Base-by-base conservation (phyloP, 2,113 vertebrate species). In the Nibea albiflora region DNA sequence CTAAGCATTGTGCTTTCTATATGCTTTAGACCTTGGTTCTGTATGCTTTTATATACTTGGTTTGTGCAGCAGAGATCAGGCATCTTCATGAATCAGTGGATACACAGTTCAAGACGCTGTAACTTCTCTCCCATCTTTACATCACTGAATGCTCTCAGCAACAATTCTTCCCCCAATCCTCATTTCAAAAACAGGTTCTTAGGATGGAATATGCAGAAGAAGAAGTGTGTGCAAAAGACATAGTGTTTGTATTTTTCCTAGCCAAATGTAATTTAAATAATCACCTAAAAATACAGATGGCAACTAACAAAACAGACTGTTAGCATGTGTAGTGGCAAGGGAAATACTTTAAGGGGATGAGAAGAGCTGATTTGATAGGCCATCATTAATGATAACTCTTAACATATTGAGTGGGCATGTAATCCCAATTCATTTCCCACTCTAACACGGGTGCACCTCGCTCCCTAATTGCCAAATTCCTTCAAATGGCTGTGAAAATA, bases 111-210 rank as follows among this genome's bases (percentile, higher is more conserved):
- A 53, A 49, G 22, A 49, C 11, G 16, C 15, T 57, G 24, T 24
- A 65, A 76, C 53, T 66, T 39, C 8, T 17, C 19, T 76, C 31
- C 52, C 11, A 70, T 70, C 24, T 76, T 65, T 3, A 64, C 44
- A 42, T 44, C 42, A 19, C 42, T 57, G 24, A 35, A 35, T 11
- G 5, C 20, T 49, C 26, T 58, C 16, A 54, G 19, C 58, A 15
- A 22, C 20, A 35, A 22, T 26, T 1, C 0, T 5, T 67, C 14
- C 31, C 65, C 54, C 19, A 58, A n/a, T 62, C 22, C 10, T 68
- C 49, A 39, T 69, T 28, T 14, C 52, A 50, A 60, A 1, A 3
- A 0, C 0, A 12, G 42, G 42, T 28, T 46, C 44, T 24, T 58
- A 52, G 22, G 60, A 20, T 64, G 5, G 9, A 73, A n/a, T 8